Conservation (phyloP, 2,113 vertebrate species). For the Onychorhynchus coronatus region DNA sequence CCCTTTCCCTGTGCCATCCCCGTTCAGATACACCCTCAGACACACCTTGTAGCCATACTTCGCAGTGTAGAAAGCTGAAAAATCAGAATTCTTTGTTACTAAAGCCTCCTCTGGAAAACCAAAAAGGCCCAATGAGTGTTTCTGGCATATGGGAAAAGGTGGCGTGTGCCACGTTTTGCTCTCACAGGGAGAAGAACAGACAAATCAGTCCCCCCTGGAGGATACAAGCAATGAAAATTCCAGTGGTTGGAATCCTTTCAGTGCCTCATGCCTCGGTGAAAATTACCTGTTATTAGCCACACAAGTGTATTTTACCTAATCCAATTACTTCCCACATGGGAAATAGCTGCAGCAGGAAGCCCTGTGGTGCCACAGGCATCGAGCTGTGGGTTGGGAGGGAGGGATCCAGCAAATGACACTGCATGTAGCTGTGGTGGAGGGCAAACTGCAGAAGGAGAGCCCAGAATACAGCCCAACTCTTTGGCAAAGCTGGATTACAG, state of each 20-base stretch:
- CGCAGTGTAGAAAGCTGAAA: slow-evolving; percentile 84
- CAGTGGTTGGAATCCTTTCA: neutral
- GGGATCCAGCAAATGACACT: neutral
- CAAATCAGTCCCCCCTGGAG: neutral
- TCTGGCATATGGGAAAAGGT: fast-evolving
- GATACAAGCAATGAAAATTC: neutral
- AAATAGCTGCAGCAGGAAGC: neutral
- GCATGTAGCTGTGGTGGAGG: neutral
- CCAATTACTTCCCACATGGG: neutral
- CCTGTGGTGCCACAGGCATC: neutral
- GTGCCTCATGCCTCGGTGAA: neutral
- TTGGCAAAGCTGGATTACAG: neutral
- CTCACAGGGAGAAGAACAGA: neutral
- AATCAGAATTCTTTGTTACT: neutral
- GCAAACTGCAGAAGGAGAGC: neutral
- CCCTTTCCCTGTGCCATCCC: slow-evolving; percentile 80
- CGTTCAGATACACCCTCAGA: slow-evolving; percentile 82
- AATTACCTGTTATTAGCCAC: neutral
- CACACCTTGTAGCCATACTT: slow-evolving; percentile 85
- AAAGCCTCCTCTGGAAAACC: neutral
- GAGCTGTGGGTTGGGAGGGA: neutral
- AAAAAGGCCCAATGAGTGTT: neutral
- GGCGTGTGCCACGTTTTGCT: fast-evolving
- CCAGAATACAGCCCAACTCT: neutral
- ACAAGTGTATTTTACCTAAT: neutral